These are phyloP conservation scores for Asteroscopus sphinx DNA, from an alignment of 2,888 invertebrate genomes.

Conservation along the genomic window DNA sequence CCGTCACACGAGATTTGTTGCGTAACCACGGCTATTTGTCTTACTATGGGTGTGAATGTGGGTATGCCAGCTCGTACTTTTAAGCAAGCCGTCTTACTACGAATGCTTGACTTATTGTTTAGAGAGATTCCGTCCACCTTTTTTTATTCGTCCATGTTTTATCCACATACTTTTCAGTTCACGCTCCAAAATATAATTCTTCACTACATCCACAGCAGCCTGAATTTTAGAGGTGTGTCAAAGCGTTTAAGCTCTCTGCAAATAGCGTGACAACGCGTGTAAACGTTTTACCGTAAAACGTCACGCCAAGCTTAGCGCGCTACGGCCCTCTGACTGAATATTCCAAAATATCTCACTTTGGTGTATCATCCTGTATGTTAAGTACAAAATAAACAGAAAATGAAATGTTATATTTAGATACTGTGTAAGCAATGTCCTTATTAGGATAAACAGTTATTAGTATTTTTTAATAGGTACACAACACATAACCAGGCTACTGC, in stretches of 20 bases:
- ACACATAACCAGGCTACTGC: too few species aligned
- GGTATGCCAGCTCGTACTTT: too few species aligned
- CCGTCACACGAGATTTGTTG: too few species aligned
- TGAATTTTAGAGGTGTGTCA: slow-evolving; percentile 24
- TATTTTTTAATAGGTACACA: too few species aligned
- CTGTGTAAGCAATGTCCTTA: neutral
- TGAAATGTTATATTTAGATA: neutral
- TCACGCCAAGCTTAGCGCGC: slow-evolving; percentile 23
- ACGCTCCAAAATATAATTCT: neutral
- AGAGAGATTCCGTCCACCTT: too few species aligned
- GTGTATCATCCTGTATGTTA: slow-evolving; percentile 17
- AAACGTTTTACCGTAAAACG: slow-evolving; percentile 30
- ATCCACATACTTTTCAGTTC: neutral
- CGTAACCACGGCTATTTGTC: too few species aligned
- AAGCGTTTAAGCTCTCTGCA: slow-evolving; percentile 23
- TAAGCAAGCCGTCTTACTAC: too few species aligned
- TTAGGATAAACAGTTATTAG: neutral
- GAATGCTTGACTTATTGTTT: too few species aligned
- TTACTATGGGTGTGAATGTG: too few species aligned
- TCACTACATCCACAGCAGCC: slow-evolving; percentile 1
- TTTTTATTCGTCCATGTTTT: too few species aligned
- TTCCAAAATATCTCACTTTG: slow-evolving; percentile 31
- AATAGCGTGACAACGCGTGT: slow-evolving; percentile 40
- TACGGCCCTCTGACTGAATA: slow-evolving; percentile 18
- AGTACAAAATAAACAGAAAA: neutral